Evolutionary conservation across 2,113 vertebrate species (phyloP).

Genomic region (Craseonycteris thonglongyai): DNA sequence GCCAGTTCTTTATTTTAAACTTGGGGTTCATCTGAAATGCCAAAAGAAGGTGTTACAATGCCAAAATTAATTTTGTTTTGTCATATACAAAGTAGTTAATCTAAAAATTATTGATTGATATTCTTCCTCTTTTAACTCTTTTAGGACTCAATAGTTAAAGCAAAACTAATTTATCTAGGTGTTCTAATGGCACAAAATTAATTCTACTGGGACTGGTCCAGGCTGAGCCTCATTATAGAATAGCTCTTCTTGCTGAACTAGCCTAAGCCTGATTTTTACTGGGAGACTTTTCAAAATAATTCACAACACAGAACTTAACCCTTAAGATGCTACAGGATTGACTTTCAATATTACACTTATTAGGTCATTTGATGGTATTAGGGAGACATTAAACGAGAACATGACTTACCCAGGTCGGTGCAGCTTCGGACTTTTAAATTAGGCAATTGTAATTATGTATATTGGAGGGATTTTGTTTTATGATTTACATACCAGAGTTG

Average conservation of each 20-base stretch:
- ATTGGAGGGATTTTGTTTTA: not conserved
- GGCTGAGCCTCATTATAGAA: conserved; percentile 64
- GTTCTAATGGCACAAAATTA: conserved; percentile 76
- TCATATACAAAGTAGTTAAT: conserved; percentile 77
- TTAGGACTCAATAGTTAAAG: conserved; percentile 78
- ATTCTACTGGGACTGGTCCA: conserved; percentile 71
- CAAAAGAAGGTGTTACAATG: conserved; percentile 73
- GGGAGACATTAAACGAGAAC: not conserved
- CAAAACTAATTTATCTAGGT: conserved; percentile 82
- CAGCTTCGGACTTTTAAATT: not conserved
- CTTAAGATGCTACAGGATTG: not conserved
- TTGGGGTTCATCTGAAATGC: conserved; percentile 66
- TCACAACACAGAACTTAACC: conserved; percentile 59
- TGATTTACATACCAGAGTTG: not conserved
- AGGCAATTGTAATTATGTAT: not conserved
- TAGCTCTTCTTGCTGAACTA: conserved; percentile 59
- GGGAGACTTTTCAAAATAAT: conserved; percentile 57
- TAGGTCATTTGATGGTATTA: not conserved
- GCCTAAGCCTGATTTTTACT: conserved; percentile 51
- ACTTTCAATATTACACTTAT: not conserved
- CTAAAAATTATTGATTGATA: conserved; percentile 79
- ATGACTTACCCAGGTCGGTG: not conserved
- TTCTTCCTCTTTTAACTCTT: conserved; percentile 75
- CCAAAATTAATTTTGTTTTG: conserved; percentile 80
- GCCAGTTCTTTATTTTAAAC: conserved; percentile 69